Base-by-base conservation (phyloP, 2,888 invertebrate genomes). In the Seladonia tumulorum region DNA sequence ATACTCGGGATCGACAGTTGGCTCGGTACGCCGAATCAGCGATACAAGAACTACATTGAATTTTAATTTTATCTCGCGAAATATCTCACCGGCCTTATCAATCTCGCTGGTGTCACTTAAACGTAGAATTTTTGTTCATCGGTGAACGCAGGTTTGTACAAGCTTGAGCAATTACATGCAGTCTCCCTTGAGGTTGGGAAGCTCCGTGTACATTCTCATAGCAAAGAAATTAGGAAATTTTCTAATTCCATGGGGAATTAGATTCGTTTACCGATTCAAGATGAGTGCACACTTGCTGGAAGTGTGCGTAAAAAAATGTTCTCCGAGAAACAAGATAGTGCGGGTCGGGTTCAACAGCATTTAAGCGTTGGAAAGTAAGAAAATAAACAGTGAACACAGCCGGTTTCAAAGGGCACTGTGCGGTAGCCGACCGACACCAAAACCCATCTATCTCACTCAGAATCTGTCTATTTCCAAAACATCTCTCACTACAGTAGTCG, bases 331-430 rank as follows among this genome's bases (percentile, higher is more conserved):
- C 25, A 60, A 76, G 57, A 78, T 47, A 70, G 63, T n/a, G 73
- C 53, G 73, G 81, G 71, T 71, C 63, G 79, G 72, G 68, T 42
- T 60, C 66, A 80, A 75, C 72, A 53, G 35, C 77, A 57, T 45
- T 77, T 72, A 29, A 76, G 63, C 88, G 87, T 89, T 87, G 87
- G 88, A 90, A 91, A 90, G 90, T 91, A 92, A 91, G 90, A 93
- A 94, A 94, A 93, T 92, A 94, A 94, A 94, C 94, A 92, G 47
- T 72, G 78, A 79, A 72, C 71, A 74, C 78, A 73, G 39, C 76
- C 82, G 68, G 77, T 42, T 76, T 79, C 83, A 39, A 81, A 75
- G 70, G 22, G 68, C 8, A 35, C 63, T 35, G 63, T 18, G 18
- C 0, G 68, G 39, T 18, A 39, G 68, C 68, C 68, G 39, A 39